Conservation (phyloP, 2,797 vertebrate genomes). For the Hydrocynus forskahlii region DNA sequence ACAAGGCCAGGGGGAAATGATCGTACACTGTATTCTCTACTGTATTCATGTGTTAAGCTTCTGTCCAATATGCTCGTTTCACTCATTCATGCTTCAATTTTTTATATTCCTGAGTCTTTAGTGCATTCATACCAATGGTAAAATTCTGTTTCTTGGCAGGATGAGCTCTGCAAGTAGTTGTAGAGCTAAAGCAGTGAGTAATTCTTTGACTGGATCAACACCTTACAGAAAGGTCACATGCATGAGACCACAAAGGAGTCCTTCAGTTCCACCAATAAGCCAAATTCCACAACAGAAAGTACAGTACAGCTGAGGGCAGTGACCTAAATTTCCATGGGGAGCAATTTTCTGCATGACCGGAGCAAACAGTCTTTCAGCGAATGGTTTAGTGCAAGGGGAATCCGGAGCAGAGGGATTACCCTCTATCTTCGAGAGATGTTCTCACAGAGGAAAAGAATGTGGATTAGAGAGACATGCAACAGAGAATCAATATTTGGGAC, state of each 20-base stretch:
- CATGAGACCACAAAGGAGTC: conserved; percentile 62
- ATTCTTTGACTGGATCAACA: conserved; percentile 61
- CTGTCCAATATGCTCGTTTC: neutral
- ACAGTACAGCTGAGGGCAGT: conserved; percentile 63
- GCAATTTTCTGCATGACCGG: conserved; percentile 58
- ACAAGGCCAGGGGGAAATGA: conserved; percentile 18
- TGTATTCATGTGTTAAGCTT: neutral
- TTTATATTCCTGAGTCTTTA: neutral
- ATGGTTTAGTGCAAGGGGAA: conserved; percentile 1
- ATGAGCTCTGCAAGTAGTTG: conserved; percentile 1
- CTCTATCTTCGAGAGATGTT: conserved; percentile 21
- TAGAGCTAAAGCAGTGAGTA: neutral
- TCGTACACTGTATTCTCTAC: neutral
- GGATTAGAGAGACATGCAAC: conserved; percentile 12
- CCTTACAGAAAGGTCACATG: conserved; percentile 51
- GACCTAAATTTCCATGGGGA: conserved; percentile 67
- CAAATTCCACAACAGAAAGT: conserved; percentile 52
- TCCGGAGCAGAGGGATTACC: conserved; percentile 50
- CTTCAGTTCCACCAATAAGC: conserved; percentile 37
- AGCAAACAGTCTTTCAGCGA: conserved; percentile 45
- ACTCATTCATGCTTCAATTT: neutral
- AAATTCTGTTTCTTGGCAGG: neutral
- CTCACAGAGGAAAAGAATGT: neutral
- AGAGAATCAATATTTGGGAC: conserved; percentile 16
- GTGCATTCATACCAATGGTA: neutral